These are phyloP conservation scores for Heterotis niloticus DNA, from an alignment of 2,113 vertebrate genomes.

Conservation along the genomic window DNA sequence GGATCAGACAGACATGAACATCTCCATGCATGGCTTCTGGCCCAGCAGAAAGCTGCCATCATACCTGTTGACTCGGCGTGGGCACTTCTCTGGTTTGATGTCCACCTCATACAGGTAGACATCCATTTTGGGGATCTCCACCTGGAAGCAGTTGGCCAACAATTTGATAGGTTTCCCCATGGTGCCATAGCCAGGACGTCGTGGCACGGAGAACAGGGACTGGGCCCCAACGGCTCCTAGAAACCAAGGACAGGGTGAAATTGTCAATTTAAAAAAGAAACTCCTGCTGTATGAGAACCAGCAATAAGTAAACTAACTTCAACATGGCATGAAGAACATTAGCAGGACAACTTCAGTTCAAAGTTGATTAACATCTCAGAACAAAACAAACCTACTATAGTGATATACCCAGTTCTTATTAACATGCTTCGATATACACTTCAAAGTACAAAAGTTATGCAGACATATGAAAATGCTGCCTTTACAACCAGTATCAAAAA, in stretches of 20 bases:
- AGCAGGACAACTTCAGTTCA: too few species aligned
- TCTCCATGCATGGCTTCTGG: conserved; percentile 57
- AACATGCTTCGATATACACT: too few species aligned
- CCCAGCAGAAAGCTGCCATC: conserved; percentile 98
- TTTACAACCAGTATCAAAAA: too few species aligned
- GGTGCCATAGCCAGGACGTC: conserved; percentile 97
- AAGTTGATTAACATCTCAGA: too few species aligned
- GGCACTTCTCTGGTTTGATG: conserved; percentile 98
- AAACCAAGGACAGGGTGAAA: background rate
- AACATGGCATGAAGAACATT: too few species aligned
- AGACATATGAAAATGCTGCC: too few species aligned
- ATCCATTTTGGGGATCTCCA: conserved; percentile 99
- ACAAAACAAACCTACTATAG: too few species aligned
- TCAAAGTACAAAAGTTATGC: too few species aligned
- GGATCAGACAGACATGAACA: conserved; percentile 44
- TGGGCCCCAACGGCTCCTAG: conserved; percentile 95
- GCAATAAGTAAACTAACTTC: background rate
- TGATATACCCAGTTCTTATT: too few species aligned
- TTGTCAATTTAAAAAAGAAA: background rate
- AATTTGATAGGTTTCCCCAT: conserved; percentile 98
- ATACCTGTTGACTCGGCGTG: conserved; percentile 98
- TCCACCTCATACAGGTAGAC: conserved; percentile 98
- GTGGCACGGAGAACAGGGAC: conserved; percentile 96
- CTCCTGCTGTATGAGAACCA: background rate
- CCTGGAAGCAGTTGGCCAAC: conserved; percentile 98